A percentile compares a stretch with the other conserved stretches of the same genome.
Evolutionary conservation across 64 coral and sea anemone species (phyloP).

Genomic region (Exaiptasia diaphana): DNA sequence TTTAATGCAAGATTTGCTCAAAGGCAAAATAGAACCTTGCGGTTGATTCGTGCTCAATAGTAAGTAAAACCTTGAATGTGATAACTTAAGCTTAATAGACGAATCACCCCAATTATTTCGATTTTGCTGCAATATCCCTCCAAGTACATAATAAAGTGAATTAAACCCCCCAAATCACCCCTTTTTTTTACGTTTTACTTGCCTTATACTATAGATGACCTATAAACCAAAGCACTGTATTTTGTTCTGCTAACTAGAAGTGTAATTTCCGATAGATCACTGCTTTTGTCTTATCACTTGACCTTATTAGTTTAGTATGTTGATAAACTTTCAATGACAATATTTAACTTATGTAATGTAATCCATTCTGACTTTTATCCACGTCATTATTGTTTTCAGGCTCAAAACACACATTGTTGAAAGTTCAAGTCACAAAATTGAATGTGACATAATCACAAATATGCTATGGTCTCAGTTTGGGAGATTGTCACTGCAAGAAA

Average conservation of each 20-base stretch:
- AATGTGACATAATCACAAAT: background rate
- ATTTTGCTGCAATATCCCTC: background rate
- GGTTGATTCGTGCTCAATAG: constrained; percentile 25
- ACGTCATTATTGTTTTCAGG: background rate
- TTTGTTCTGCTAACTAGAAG: background rate
- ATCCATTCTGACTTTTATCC: background rate
- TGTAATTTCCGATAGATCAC: background rate
- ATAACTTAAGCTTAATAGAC: background rate
- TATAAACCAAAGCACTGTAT: too few species aligned
- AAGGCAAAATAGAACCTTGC: background rate
- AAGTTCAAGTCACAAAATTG: background rate
- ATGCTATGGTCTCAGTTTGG: background rate
- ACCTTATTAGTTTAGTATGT: background rate
- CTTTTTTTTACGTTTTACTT: too few species aligned
- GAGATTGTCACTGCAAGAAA: constrained; percentile 1
- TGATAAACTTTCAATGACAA: background rate
- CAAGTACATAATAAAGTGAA: too few species aligned
- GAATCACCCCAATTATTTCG: background rate
- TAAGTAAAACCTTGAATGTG: background rate
- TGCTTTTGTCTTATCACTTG: background rate
- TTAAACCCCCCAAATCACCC: too few species aligned
- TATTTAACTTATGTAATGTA: background rate
- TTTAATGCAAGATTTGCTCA: background rate
- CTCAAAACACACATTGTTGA: constrained; percentile 2
- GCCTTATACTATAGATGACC: too few species aligned